A percentile compares a stretch with the other conserved stretches of the same genome.
Evolutionary conservation across 2,797 vertebrate species (phyloP).

Genomic region (Eospalax fontanierii): DNA sequence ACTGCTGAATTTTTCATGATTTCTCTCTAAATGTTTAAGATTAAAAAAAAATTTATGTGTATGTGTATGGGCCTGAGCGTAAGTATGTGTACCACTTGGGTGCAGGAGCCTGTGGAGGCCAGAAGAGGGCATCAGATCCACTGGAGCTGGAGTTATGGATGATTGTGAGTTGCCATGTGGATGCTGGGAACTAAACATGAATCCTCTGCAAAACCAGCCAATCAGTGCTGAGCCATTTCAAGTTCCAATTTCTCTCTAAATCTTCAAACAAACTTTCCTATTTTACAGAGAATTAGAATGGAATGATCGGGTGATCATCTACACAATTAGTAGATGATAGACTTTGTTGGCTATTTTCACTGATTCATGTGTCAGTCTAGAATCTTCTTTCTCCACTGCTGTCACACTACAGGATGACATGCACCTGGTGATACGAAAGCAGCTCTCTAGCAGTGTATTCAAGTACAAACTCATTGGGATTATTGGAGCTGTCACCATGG

Average conservation of each 20-base stretch:
- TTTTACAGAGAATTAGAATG: constrained; percentile 53
- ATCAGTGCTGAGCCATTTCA: no score
- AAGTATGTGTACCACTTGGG: no score
- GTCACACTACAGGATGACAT: constrained; percentile 94
- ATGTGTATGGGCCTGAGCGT: no score
- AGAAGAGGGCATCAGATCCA: no score
- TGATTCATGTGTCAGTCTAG: not conserved
- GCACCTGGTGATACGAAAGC: constrained; percentile 98
- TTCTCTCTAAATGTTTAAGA: constrained; percentile 20
- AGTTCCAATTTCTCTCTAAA: constrained; percentile 9
- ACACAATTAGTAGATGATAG: constrained; percentile 25
- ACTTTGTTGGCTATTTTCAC: no score
- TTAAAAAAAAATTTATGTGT: no score
- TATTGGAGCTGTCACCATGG: constrained; percentile 96
- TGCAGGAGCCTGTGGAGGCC: no score
- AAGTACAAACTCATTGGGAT: constrained; percentile 98
- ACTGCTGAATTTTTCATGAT: not conserved
- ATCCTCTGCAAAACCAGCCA: no score
- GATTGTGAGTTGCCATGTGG: no score
- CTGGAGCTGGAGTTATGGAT: no score
- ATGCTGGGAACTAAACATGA: no score
- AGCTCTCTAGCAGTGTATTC: constrained; percentile 95
- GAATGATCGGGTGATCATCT: not conserved
- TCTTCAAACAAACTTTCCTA: constrained; percentile 1
- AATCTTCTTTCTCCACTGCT: constrained; percentile 8